Percentiles rank a stretch among this genome's conserved stretches.
Evolutionary conservation across 2,797 vertebrate genomes (phyloP).

Genomic region (Sebastes paucispinis): DNA sequence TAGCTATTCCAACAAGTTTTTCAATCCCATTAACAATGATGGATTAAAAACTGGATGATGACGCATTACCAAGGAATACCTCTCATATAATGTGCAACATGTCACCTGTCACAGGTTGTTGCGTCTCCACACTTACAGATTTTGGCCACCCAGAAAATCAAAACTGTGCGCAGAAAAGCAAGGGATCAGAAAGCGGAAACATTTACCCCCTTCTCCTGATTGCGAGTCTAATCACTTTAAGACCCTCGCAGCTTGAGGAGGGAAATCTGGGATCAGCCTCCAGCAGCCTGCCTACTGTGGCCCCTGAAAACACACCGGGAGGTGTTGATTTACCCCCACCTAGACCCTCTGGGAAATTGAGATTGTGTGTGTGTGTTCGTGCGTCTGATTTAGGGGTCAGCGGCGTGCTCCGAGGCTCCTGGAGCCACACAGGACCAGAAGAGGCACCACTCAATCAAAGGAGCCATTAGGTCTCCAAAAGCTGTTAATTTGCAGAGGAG

Average conservation of each 20-base stretch:
- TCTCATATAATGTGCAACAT: not conserved
- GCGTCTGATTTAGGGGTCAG: slow-evolving; percentile 64
- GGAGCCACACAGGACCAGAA: slow-evolving; percentile 53
- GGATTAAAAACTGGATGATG: not conserved
- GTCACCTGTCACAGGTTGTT: slow-evolving; percentile 24
- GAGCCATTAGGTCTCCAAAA: slow-evolving; percentile 69
- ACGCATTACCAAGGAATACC: not conserved
- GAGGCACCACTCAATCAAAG: slow-evolving; percentile 69
- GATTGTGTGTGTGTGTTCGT: slow-evolving; percentile 29
- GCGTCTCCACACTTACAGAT: slow-evolving; percentile 13
- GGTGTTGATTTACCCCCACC: slow-evolving; percentile 77
- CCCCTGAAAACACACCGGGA: slow-evolving; percentile 72
- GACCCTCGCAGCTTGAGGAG: slow-evolving; percentile 62
- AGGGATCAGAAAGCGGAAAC: slow-evolving; percentile 69
- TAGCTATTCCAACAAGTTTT: not conserved
- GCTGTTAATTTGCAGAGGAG: slow-evolving; percentile 63
- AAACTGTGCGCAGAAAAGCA: slow-evolving; percentile 47
- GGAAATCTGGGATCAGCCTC: slow-evolving; percentile 76
- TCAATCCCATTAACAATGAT: not conserved
- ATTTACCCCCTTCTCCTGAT: slow-evolving; percentile 70
- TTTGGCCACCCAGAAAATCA: slow-evolving; percentile 71
- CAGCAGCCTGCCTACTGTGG: slow-evolving; percentile 61
- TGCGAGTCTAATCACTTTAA: slow-evolving; percentile 77
- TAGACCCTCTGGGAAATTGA: slow-evolving; percentile 54
- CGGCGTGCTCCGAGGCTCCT: slow-evolving; percentile 38